A percentile compares a stretch with the other conserved stretches of the same genome.
These are phyloP conservation scores for Spheniscus humboldti DNA, from an alignment of 2,797 vertebrate genomes.

Conservation along the genomic window DNA sequence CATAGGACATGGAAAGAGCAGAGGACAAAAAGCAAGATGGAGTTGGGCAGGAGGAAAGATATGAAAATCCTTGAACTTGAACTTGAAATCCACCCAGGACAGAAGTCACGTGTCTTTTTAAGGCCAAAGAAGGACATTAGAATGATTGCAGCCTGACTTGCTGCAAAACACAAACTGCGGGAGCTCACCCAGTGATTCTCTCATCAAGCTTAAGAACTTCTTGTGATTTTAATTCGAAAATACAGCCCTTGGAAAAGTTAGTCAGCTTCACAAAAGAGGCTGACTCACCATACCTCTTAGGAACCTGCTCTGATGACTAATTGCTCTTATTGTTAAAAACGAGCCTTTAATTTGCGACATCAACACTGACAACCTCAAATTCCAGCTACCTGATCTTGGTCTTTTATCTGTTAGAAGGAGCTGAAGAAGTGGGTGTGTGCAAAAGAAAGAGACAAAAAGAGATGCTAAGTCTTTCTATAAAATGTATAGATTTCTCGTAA, in stretches of 20 bases:
- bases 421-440: not conserved
- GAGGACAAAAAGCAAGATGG: not conserved
- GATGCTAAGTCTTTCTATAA: not conserved
- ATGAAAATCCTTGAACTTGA: not conserved
- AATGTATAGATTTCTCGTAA: not conserved
- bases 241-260: not conserved
- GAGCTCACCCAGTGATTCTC: not conserved
- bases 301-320: constrained; percentile 36
- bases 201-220: not conserved
- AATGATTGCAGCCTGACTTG: not conserved
- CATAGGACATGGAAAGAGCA: not conserved
- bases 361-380: constrained; percentile 37
- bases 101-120: not conserved
- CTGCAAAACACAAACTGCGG: not conserved
- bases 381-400: not conserved
- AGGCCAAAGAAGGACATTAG: not conserved
- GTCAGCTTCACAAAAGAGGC: not conserved
- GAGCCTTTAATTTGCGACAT: constrained; percentile 33
- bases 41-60: not conserved
- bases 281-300: constrained; percentile 44
- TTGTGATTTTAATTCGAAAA: constrained; percentile 10
- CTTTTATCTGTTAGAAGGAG: not conserved
- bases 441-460: not conserved
- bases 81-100: not conserved
- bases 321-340: constrained; percentile 46